A percentile compares a stretch with the other conserved stretches of the same genome.
These are phyloP conservation scores for Penelope pileata DNA, from an alignment of 2,113 vertebrate genomes.

Conservation along the genomic window DNA sequence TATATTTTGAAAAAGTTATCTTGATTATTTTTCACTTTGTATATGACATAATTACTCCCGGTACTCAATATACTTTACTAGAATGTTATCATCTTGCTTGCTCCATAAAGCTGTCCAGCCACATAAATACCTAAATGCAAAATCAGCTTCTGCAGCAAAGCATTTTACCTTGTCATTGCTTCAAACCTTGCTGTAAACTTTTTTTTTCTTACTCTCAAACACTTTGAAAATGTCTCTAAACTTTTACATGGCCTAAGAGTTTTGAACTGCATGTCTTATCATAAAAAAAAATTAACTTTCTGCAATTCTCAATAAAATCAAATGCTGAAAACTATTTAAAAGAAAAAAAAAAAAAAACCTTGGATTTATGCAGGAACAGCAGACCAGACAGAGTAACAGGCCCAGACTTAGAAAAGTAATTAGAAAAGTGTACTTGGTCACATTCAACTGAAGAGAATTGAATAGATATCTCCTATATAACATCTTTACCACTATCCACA, in stretches of 20 bases:
- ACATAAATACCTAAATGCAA: not conserved
- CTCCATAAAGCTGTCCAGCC: not conserved
- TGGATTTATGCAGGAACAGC: not conserved
- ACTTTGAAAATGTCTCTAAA: not conserved
- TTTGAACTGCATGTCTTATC: not conserved
- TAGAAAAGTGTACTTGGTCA: not conserved
- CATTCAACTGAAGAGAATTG: not conserved
- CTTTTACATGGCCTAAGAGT: not conserved
- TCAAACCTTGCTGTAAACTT: not conserved
- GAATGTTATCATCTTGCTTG: not conserved
- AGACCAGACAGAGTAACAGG: not conserved
- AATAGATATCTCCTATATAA: not conserved
- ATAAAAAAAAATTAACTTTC: not conserved
- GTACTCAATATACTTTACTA: not conserved
- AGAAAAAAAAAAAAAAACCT: not conserved
- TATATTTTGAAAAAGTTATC: not conserved
- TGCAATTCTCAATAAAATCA: not conserved
- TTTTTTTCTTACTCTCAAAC: not conserved
- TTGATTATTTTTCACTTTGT: not conserved
- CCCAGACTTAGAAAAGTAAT: not conserved
- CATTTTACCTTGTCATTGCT: not conserved
- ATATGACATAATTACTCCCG: not conserved
- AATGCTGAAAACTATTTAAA: not conserved
- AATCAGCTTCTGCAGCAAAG: not conserved
- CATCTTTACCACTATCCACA: not conserved